A percentile compares a stretch with the other conserved stretches of the same genome.
Conservation (phyloP, 2,797 vertebrate species). For the Etheostoma nigrum region DNA sequence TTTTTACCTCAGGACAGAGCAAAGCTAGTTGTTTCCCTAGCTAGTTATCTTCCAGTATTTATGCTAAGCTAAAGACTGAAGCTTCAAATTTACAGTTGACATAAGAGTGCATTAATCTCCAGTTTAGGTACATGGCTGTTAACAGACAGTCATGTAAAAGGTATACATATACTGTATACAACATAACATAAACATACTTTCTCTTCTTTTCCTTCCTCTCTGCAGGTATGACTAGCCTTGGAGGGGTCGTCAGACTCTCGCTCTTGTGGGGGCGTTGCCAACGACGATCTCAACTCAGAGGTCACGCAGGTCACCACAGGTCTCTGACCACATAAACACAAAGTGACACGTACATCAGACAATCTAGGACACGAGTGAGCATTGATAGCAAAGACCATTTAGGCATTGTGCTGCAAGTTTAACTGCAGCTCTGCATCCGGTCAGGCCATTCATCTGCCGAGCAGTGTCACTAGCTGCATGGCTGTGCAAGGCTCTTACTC, state of each 20-base stretch:
- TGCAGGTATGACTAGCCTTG: conserved; percentile 95
- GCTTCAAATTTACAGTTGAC: not conserved
- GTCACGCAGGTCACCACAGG: conserved; percentile 87
- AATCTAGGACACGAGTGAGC: not conserved
- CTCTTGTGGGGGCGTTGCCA: conserved; percentile 71
- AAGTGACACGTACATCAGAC: conserved; percentile 9
- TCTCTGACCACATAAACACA: conserved; percentile 71
- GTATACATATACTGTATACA: not conserved
- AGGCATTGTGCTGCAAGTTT: not conserved
- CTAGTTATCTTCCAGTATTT: not conserved
- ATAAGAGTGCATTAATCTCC: not conserved
- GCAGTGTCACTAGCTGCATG: conserved; percentile 30
- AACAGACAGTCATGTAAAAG: not conserved
- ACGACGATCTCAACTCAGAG: conserved; percentile 90
- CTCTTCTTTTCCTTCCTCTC: not conserved
- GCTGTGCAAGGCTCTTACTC: conserved; percentile 29
- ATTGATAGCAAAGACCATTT: conserved; percentile 19
- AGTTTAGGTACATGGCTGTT: not conserved
- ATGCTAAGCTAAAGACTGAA: not conserved
- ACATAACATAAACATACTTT: not conserved
- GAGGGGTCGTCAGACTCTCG: conserved; percentile 89
- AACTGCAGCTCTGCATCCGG: conserved; percentile 7
- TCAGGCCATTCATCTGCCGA: conserved; percentile 1
- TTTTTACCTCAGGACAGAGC: not conserved
- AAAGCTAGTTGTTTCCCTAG: not conserved